Base-by-base conservation (phyloP, 1,140 invertebrate species). In the Cydia fagiglandana region DNA sequence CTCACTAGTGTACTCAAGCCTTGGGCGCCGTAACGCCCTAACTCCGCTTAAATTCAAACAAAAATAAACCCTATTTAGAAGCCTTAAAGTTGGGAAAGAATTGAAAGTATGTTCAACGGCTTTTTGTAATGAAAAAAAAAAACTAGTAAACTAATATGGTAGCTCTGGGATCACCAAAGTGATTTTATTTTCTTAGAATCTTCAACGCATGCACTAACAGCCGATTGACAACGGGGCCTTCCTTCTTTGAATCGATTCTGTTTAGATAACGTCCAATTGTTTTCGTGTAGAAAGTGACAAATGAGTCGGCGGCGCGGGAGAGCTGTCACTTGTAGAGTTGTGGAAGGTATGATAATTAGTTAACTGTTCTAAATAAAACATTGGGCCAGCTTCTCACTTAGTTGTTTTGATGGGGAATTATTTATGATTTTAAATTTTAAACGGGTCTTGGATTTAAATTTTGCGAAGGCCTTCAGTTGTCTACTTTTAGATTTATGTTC, bases 71-170 rank as follows among this genome's bases (percentile, higher is more conserved):
- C 74, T 89, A 82, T 81, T 61, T 4, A 20, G 13, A 78, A 76
- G 15, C 9, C 7, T 73, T 82, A 88, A 56, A 84, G 81, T 76
- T 75, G 75, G 86, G 80, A 83, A 84, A 80, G 24, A 75, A 64
- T 73, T 66, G 10, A 61, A 53, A 53, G 66, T 28, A 20, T 75
- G 24, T 82, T 78, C 86, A 83, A 80, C 74, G 77, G 79, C 64
- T 80, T 86, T 76, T 78, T 80, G 30, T 45, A 38, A 70, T 38
- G 66, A 77, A 76, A 76, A 68, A 75, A 74, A 81, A 83, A 89
- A 87, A 88, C 81, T 84, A 85, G 85, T 88, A 87, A 87, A 89
- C 87, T 88, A 90, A 90, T 89, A 87, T 89, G 84, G 86, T 88
- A 88, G 86, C 79, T 78, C 75, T 73, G 79, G 81, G 84, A 89